Base-by-base conservation (phyloP, 2,113 vertebrate species). In the Cavia porcellus region DNA sequence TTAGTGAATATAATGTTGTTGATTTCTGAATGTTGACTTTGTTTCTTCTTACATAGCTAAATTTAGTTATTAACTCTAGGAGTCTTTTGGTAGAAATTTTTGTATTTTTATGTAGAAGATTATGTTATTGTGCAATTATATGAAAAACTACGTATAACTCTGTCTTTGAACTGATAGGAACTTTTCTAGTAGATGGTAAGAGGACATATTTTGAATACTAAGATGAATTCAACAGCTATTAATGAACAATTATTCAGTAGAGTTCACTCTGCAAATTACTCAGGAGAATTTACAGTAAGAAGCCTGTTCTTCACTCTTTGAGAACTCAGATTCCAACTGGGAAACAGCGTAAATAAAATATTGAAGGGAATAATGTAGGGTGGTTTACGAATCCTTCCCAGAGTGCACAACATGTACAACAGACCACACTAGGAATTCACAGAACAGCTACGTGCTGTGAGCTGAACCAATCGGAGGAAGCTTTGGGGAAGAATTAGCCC, bases 151-250 rank as follows among this genome's bases (percentile, higher is more conserved):
- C 42, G 81, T 77, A 55, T 62, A 61, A 12, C 17, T 94, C 22
- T 90, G 24, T 80, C 50, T 96, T 80, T 45, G 24, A 15, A 7
- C 70, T 61, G n/a, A 13, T 68, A 92, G 95, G 64, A 30, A 30
- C 62, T 50, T 87, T 86, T 88, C 15, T 4, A 85, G 10, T 84
- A 28, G 91, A 81, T 64, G 72, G n/a, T 62, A 75, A 95, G 79
- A 59, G 17, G 15, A 52, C 42, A 35, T 86, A 83, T 90, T 83
- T 79, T 89, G 70, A 94, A 95, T 59, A 35, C 32, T 82, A 57
- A 24, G 32, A 74, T 89, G 85, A 22, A 47, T 89, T 70, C 50
- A 77, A 52, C 0, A 28, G 24, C 1, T 28, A 75, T 75, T 91
- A 86, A 91, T 82, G 42, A 2, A 85, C 42, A 20, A 17, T 13